Evolutionary conservation across 1,140 invertebrate species (phyloP), one percentile per base, ranked within the genome.

Genomic region (Hermetia illucens): DNA sequence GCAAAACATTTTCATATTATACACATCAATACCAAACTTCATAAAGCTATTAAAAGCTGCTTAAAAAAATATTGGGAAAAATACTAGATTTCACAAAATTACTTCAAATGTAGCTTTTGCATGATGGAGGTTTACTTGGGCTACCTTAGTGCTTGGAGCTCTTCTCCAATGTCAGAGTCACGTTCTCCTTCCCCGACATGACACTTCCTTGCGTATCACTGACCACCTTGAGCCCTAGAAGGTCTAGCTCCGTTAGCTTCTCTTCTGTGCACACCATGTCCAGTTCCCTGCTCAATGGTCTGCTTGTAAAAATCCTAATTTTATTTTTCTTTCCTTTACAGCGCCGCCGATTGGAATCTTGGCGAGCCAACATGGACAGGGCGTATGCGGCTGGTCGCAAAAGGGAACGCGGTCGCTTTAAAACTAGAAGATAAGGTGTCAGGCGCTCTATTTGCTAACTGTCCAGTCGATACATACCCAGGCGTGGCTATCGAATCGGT

Each of bases 341-440:
- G 93, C 69, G 94, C 94, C 47, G 88, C 89, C 40, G 93, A 98
- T 65, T 98, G 94, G 94, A 96, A 92, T 66, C 67, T 98, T 21
- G 80, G 90, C 57, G 79, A 82, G 44, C 93, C 94, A n/a, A 82
- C 92, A 52, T 98, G 92, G 92, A 92, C 84, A 24, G 92, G 93
- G 13, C 71, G 93, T 44, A 80, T 98, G 76, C 67, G 89, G 45
- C 66, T 97, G 35, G 82, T 96, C 33, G 71, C 85, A 9, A 86
- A 89, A 69, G 89, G 83, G 24, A 83, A 85, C 49, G 73, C 82
- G 41, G 75, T 86, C 51, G 68, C 79, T 38, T 77, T 99, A 44
- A 95, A 96, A 66, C 63, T 99, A 13, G 95, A 99, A 68, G 96
- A 99, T 61, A 97, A 95, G 71, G 75, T 69, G 31, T 75, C 74